These are phyloP conservation scores for Artibeus lituratus DNA, from an alignment of 2,797 vertebrate genomes.

Conservation along the genomic window DNA sequence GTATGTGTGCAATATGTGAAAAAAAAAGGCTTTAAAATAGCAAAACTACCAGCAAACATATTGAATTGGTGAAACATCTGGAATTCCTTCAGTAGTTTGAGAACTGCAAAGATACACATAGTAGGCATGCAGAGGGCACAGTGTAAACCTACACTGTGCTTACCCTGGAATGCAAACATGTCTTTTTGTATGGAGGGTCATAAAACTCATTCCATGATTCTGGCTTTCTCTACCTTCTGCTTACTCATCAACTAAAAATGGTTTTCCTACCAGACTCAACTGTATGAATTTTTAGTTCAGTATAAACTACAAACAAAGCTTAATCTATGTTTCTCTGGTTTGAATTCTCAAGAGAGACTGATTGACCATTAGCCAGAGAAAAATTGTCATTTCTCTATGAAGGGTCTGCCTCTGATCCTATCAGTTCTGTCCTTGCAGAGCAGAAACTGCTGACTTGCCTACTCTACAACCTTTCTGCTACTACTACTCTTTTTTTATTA, in stretches of 20 bases:
- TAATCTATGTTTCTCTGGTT: not conserved
- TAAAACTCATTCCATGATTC: not conserved
- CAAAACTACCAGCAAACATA: slow-evolving; percentile 95
- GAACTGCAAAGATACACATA: not conserved
- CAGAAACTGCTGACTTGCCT: not conserved
- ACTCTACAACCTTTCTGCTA: not conserved
- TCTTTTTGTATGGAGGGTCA: not conserved
- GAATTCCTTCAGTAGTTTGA: not conserved
- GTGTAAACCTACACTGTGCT: not conserved
- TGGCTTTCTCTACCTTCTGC: not conserved
- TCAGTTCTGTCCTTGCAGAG: not conserved
- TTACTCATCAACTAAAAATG: not conserved
- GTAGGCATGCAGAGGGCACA: not conserved
- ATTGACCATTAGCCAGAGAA: not conserved
- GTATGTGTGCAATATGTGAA: slow-evolving; percentile 84
- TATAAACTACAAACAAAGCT: not conserved
- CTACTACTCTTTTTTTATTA: not conserved
- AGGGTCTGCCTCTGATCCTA: not conserved
- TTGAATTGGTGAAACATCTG: not conserved
- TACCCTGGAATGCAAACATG: not conserved
- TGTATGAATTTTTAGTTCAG: not conserved
- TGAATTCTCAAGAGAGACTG: not conserved
- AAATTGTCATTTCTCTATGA: not conserved
- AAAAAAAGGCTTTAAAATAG: slow-evolving; percentile 93
- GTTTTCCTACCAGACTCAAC: not conserved